Evolutionary conservation across 2,888 invertebrate genomes (phyloP), one percentile per base, ranked within the genome.

Genomic region (Brachyptera risi): DNA sequence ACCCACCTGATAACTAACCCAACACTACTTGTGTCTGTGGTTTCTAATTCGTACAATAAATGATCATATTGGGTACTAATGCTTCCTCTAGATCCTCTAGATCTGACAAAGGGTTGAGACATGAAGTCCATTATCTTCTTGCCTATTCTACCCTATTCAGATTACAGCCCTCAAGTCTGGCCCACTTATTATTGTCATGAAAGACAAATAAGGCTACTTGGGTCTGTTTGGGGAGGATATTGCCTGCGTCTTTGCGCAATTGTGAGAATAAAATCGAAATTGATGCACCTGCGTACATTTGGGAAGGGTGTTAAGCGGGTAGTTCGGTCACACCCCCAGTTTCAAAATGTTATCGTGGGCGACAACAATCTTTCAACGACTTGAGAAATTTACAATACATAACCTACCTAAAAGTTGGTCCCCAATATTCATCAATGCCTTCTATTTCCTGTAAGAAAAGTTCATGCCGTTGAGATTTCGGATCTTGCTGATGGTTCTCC

Each of bases 351-450:
- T n/a, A n/a, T n/a, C n/a, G n/a, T n/a, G n/a, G n/a, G n/a, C n/a
- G n/a, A n/a, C n/a, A n/a, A n/a, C n/a, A n/a, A n/a, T n/a, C n/a
- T n/a, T n/a, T n/a, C n/a, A n/a, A 4, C 21, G 27, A 63, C 49
- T 58, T 47, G n/a, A 27, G 21, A 19, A 9, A 11, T 15, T 13
- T 27, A 1, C 9, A 27, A 57, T 42, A 1, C 19, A 47, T 63
- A 67, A n/a, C 70, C 67, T 74, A 92, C 75, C 92, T 86, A 75
- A 94, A 93, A 1, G 93, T 93, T 57, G 93, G 92, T 1, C 92
- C 92, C 86, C 92, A 90, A 71, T 92, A 93, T 73, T 93, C 93
- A 71, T 94, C 93, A 63, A 92, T 89, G 1, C 92, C 89, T 78
- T 93, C 93, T 67, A 92, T 92, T 78, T 93, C 90, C 80, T 89